Conservation (phyloP, 1,140 invertebrate species). For the Drosophila ercepeae region DNA sequence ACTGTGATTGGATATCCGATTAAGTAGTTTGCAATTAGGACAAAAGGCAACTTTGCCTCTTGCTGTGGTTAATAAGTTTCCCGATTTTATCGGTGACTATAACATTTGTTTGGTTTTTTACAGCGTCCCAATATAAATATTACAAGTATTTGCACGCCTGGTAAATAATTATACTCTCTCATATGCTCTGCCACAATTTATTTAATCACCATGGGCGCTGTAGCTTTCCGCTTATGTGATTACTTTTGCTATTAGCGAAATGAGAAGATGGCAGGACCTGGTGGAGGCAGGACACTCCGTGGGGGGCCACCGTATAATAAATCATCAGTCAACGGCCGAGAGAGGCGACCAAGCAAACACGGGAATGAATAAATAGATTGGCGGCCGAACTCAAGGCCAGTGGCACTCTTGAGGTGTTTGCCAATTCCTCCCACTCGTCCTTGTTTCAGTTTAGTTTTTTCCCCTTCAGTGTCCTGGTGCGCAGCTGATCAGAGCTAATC, state of each 20-base stretch:
- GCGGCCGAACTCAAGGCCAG: slow-evolving; percentile 11
- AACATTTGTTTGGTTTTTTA: neutral
- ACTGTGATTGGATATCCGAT: slow-evolving; percentile 61
- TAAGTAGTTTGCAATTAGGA: slow-evolving; percentile 50
- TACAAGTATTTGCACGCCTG: neutral
- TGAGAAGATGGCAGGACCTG: slow-evolving; percentile 21
- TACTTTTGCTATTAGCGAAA: slow-evolving; percentile 57
- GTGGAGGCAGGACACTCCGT: slow-evolving; percentile 6
- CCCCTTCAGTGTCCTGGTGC: slow-evolving; percentile 26
- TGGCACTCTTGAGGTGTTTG: slow-evolving; percentile 30
- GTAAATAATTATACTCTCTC: neutral
- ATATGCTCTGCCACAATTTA: slow-evolving; percentile 18
- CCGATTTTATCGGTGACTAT: neutral
- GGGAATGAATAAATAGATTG: slow-evolving; percentile 59
- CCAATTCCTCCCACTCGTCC: slow-evolving; percentile 1
- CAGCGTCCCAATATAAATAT: neutral
- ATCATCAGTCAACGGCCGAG: slow-evolving; percentile 61
- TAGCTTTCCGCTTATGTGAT: slow-evolving; percentile 38
- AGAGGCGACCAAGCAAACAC: slow-evolving; percentile 15
- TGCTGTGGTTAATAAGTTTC: slow-evolving; percentile 18
- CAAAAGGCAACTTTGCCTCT: neutral
- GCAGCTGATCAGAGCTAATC: slow-evolving; percentile 75
- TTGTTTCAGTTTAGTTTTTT: neutral
- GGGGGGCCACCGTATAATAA: slow-evolving; percentile 48
- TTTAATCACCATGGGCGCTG: slow-evolving; percentile 13